Percentiles rank a stretch among this genome's conserved stretches.
Evolutionary conservation across 2,113 vertebrate species (phyloP).

Genomic region (Poeciliopsis turrubarensis): DNA sequence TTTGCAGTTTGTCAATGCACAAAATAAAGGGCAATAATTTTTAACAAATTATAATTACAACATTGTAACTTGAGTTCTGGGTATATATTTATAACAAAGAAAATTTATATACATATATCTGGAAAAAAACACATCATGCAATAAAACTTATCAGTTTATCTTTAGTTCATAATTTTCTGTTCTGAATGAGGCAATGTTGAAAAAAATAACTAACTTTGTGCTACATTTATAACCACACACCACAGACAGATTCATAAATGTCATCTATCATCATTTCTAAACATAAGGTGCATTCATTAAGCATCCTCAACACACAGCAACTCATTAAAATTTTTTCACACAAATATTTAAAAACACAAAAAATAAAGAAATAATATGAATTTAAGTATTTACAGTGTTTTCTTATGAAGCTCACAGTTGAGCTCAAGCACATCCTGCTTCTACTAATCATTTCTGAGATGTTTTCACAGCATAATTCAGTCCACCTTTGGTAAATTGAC

Average conservation of each 20-base stretch:
- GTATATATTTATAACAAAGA: too few relatives aligned
- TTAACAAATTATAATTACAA: too few relatives aligned
- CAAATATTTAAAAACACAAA: not conserved
- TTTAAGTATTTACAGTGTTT: not conserved
- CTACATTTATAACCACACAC: not conserved
- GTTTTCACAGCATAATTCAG: not conserved
- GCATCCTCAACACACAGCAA: not conserved
- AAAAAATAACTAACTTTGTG: not conserved
- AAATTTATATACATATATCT: not conserved
- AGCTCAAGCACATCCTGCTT: not conserved
- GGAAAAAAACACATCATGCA: not conserved
- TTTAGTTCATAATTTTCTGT: not conserved
- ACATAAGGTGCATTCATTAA: not conserved
- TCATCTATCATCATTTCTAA: not conserved
- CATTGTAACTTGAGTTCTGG: too few relatives aligned
- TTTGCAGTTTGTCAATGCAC: too few relatives aligned
- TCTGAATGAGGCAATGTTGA: too few relatives aligned
- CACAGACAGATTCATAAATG: not conserved
- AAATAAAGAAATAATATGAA: not conserved
- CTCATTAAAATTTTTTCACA: not conserved
- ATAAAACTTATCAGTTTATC: not conserved
- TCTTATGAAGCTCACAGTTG: not conserved
- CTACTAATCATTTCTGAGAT: not conserved
- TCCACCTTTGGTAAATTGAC: not conserved
- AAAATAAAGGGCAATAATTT: too few relatives aligned